phyloP scores from a whole-genome alignment of 2,888 invertebrate species.

The Oscheius sp. region DNA sequence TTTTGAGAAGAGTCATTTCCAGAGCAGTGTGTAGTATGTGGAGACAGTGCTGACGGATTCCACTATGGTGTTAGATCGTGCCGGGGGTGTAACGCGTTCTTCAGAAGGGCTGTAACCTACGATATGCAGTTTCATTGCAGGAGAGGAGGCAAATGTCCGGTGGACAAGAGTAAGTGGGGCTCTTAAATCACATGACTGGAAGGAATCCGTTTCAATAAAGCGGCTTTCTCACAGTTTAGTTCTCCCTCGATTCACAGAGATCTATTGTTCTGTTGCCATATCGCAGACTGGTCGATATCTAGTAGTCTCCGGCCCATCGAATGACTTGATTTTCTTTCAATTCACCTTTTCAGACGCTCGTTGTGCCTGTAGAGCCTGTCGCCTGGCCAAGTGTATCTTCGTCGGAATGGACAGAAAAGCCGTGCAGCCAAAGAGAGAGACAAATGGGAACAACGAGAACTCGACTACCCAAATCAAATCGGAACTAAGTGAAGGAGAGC shows the following conservation, averaged over 20 bases:
- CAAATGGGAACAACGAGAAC: slow-evolving; percentile 20
- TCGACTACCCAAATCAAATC: background rate
- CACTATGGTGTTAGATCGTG: slow-evolving; percentile 74
- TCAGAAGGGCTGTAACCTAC: slow-evolving; percentile 70
- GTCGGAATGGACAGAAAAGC: slow-evolving; percentile 64
- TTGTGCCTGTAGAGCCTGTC: slow-evolving; percentile 71
- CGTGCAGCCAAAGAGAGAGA: slow-evolving; percentile 38
- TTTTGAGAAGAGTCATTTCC: background rate
- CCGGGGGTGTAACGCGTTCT: slow-evolving; percentile 68
- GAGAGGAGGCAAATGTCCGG: slow-evolving; percentile 68
- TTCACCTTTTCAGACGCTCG: slow-evolving; percentile 61
- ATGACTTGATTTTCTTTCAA: background rate
- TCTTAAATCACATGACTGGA: background rate
- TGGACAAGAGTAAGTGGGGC: slow-evolving; percentile 65
- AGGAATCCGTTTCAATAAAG: too few relatives aligned
- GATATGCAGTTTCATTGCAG: slow-evolving; percentile 65
- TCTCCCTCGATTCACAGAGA: background rate
- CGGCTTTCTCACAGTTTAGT: background rate
- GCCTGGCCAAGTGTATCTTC: slow-evolving; percentile 58
- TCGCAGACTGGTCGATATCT: background rate
- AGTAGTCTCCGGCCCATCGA: background rate
- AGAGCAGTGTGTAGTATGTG: slow-evolving; percentile 64
- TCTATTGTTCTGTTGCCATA: too few relatives aligned
- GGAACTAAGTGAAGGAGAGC: slow-evolving; percentile 10
- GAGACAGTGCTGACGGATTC: slow-evolving; percentile 76